Evolutionary conservation across 1,140 invertebrate species (phyloP), one percentile per base, ranked within the genome.

Genomic region (Neuroterus valhalla): DNA sequence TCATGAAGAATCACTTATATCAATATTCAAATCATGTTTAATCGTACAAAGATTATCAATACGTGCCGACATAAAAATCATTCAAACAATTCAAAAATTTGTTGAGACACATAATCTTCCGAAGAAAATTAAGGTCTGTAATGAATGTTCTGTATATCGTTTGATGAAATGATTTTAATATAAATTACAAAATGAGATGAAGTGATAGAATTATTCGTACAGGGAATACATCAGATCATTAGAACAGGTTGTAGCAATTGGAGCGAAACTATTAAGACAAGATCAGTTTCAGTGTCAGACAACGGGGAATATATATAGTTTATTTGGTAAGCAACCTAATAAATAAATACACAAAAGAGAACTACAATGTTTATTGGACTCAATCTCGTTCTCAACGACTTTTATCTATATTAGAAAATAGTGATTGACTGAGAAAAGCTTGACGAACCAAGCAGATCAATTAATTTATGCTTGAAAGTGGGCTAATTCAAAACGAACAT

Each of bases 251-350:
- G 46, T 48, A 48, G 46, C 52, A 26, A 62, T 62, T 62, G 21
- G 52, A 31, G 52, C 52, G 21, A 62, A 55, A 15, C 21, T 62
- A 62, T 62, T 62, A 31, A 62, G 31, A 62, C 26, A 62, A 38
- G 55, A 62, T 31, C 14, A n/a, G 55, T 62, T 62, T 62, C 55
- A 62, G 55, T 62, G 55, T 62, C 55, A 62, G 55, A 38, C 26
- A 52, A 52, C 50, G 50, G 50, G 19, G 50, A 52, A 52, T 52
- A 4, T 23, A 52, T 62, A 62, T 62, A 23, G 55, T 62, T 62
- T 62, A 62, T 62, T 62, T 38, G 31, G 26, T 62, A 14, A 38
- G 15, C 55, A 62, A 31, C 26, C 14, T 62, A 62, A 62, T 62
- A 62, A 62, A 62, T 62, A 62, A 38, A 62, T 38, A 62, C 15